A percentile compares a stretch with the other conserved stretches of the same genome.
Evolutionary conservation across 2,888 invertebrate species (phyloP).

Genomic region (Diadegma fenestrale): DNA sequence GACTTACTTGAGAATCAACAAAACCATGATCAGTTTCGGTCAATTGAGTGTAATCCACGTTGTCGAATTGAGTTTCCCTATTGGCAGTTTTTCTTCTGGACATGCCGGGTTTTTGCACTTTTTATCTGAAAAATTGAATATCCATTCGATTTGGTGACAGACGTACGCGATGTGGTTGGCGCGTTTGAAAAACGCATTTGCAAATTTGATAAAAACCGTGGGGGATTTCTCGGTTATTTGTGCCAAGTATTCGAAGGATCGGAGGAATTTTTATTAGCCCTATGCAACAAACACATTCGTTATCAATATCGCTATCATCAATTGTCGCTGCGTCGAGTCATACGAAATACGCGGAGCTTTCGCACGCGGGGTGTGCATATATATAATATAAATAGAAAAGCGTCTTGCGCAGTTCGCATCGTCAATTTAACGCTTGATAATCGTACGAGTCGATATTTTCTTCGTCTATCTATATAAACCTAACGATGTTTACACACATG

Average conservation of each 20-base stretch:
- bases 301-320: not conserved
- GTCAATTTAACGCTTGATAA: conserved; percentile 43
- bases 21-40: conserved; percentile 88
- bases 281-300: not conserved
- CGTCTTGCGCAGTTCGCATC: conserved; percentile 67
- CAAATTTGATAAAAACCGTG: too few species aligned
- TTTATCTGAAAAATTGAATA: conserved; percentile 81
- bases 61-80: conserved; percentile 85
- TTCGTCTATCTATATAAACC: conserved; percentile 11
- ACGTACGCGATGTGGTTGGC: too few species aligned
- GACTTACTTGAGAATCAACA: conserved; percentile 87
- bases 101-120: conserved; percentile 86
- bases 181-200: not conserved
- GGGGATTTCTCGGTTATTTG: not conserved
- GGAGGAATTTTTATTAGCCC: not conserved
- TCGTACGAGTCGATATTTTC: conserved; percentile 68
- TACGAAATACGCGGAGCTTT: conserved; percentile 16
- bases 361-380: not conserved
- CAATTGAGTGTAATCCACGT: conserved; percentile 88
- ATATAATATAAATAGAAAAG: conserved; percentile 61
- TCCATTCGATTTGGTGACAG: conserved; percentile 9
- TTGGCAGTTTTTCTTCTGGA: conserved; percentile 87
- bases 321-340: conserved; percentile 46
- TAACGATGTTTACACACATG: conserved; percentile 22
- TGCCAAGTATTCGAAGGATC: not conserved